Conservation (phyloP, 1,140 invertebrate species). For the Apocrypta bakeri region DNA sequence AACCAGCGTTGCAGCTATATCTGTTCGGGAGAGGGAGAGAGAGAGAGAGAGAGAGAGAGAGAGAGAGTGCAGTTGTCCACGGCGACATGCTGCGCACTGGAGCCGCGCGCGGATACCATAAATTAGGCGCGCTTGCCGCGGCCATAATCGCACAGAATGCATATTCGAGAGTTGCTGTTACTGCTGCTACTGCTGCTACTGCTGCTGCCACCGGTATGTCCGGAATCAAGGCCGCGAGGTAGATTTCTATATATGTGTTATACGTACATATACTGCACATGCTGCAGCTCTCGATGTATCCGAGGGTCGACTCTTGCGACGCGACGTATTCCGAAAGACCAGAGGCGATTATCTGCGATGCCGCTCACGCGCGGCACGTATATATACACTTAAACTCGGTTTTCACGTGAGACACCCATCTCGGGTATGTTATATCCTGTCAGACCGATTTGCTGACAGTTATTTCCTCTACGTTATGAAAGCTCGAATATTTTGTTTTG, state of each 20-base stretch:
- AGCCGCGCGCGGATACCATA: conserved; percentile 56
- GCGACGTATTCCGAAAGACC: neutral
- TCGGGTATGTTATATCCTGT: too few relatives aligned
- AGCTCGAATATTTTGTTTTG: too few relatives aligned
- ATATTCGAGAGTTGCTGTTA: conserved; percentile 45
- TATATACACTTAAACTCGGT: neutral
- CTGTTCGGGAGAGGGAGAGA: conserved; percentile 47
- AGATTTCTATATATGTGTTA: conserved; percentile 10
- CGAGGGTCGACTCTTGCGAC: neutral
- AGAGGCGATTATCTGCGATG: neutral
- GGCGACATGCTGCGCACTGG: conserved; percentile 52
- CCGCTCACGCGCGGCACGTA: neutral
- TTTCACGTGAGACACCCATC: neutral
- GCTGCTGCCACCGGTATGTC: conserved; percentile 48
- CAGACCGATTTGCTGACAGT: neutral
- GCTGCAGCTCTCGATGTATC: neutral
- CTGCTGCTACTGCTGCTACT: too few relatives aligned
- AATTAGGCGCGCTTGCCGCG: conserved; percentile 55
- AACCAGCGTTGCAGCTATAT: neutral
- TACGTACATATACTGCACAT: neutral
- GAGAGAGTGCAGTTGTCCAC: neutral
- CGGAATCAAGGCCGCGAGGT: conserved; percentile 56
- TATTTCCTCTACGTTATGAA: too few relatives aligned
- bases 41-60: conserved; percentile 12
- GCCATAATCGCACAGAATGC: conserved; percentile 54